These are phyloP conservation scores for Molanna angustata DNA, from an alignment of 2,888 invertebrate genomes.

Conservation along the genomic window DNA sequence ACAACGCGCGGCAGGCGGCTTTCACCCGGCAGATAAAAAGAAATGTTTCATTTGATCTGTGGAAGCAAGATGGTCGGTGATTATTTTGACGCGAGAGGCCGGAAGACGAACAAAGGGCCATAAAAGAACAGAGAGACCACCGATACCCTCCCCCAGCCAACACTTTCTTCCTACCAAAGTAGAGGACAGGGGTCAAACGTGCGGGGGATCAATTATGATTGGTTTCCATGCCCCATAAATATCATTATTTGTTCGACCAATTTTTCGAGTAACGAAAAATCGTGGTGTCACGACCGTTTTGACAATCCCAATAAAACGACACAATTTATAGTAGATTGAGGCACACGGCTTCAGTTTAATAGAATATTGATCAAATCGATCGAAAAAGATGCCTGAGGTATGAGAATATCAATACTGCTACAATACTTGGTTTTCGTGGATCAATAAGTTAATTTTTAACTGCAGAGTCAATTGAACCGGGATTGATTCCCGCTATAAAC, in stretches of 20 bases:
- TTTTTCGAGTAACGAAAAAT: neutral
- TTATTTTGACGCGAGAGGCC: neutral
- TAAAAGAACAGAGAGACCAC: neutral
- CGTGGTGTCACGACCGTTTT: neutral
- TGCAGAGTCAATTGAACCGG: too few relatives aligned
- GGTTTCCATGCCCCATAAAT: neutral
- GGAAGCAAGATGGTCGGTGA: neutral
- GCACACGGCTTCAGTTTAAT: too few relatives aligned
- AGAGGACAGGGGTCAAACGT: neutral
- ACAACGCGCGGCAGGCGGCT: too few relatives aligned
- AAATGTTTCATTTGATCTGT: neutral
- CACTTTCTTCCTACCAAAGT: too few relatives aligned
- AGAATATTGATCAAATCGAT: too few relatives aligned
- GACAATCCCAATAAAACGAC: neutral
- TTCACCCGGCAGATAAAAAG: too few relatives aligned
- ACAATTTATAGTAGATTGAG: neutral
- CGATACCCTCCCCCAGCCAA: neutral
- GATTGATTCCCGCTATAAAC: too few relatives aligned
- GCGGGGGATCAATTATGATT: neutral
- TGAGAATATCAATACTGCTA: too few relatives aligned
- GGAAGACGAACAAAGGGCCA: neutral
- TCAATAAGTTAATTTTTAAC: too few relatives aligned
- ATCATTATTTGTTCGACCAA: neutral
- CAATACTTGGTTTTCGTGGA: too few relatives aligned
- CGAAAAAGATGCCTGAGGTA: too few relatives aligned